Conservation (phyloP, 1,140 invertebrate genomes). For the Drosophila littoralis region DNA sequence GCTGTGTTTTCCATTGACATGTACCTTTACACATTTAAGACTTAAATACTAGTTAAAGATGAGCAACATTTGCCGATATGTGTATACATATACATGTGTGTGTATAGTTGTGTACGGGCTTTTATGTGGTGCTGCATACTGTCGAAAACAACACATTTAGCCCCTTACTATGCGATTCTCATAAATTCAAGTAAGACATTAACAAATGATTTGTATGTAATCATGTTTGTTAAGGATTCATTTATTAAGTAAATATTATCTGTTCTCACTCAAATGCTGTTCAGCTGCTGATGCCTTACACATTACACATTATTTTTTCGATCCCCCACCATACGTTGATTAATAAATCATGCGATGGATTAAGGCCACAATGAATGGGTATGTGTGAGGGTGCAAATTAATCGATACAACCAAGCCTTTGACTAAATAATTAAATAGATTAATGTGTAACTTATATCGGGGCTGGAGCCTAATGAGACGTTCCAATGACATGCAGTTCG, state of each 20-base stretch:
- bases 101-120: no score
- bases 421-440: conserved; percentile 55
- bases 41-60: no score
- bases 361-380: conserved; percentile 16
- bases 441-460: conserved; percentile 33
- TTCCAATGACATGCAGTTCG: conserved; percentile 45
- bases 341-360: conserved; percentile 42
- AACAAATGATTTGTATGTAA: no score
- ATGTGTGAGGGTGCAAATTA: not conserved
- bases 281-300: not conserved
- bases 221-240: not conserved
- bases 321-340: not conserved
- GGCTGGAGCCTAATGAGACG: conserved; percentile 42
- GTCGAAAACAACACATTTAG: no score
- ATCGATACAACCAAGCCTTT: conserved; percentile 41
- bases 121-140: no score
- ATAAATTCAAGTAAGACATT: no score
- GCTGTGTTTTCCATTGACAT: not conserved
- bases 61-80: no score
- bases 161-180: no score
- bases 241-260: not conserved
- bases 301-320: conserved; percentile 4
- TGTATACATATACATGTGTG: no score
- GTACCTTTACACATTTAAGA: not conserved
- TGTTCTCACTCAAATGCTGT: not conserved